Evolutionary conservation across 2,797 vertebrate species (phyloP).

Genomic region (Halcyon badia): DNA sequence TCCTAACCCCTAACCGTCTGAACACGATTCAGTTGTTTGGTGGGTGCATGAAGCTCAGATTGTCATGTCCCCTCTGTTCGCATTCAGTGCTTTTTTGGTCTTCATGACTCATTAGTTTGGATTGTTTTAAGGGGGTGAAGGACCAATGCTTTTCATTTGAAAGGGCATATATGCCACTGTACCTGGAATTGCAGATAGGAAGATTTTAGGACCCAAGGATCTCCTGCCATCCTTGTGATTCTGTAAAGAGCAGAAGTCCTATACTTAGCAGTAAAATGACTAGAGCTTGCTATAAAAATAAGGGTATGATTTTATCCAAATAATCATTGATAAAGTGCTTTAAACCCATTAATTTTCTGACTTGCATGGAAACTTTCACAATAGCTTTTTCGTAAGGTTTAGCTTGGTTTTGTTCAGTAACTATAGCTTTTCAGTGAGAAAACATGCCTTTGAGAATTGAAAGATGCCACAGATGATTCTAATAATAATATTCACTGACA

Average conservation of each 20-base stretch:
- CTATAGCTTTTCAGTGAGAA: background rate
- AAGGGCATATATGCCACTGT: background rate
- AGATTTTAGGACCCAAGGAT: background rate
- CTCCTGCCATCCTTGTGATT: background rate
- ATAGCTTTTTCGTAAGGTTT: background rate
- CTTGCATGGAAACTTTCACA: background rate
- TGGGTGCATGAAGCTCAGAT: background rate
- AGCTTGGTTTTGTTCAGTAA: background rate
- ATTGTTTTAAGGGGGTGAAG: background rate
- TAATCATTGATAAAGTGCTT: background rate
- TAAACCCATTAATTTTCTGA: background rate
- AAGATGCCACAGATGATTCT: background rate
- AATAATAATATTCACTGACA: background rate
- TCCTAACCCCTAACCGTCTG: background rate
- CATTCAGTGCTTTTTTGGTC: background rate
- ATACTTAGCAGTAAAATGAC: background rate
- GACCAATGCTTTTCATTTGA: accelerated
- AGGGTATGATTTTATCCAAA: background rate
- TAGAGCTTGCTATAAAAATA: background rate
- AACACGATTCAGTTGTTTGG: accelerated
- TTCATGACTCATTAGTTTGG: background rate
- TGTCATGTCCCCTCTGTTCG: background rate
- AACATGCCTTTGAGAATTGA: background rate
- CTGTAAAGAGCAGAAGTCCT: background rate
- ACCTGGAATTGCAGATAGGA: background rate